These are phyloP conservation scores for Psophia crepitans DNA, from an alignment of 2,113 vertebrate species.

Conservation along the genomic window DNA sequence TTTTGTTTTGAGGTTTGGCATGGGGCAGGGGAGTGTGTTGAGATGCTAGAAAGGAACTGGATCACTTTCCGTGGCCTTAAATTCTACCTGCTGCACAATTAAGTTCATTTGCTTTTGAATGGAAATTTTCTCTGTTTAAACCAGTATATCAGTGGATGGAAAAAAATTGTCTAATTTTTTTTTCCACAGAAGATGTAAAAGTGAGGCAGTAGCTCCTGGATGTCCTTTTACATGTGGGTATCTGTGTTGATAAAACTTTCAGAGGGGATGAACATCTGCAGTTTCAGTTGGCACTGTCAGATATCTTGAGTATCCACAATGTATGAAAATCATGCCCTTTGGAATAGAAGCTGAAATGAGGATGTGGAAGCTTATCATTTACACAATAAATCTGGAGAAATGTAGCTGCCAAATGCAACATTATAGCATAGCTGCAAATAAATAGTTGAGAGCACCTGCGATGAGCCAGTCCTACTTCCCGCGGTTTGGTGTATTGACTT, in stretches of 20 bases:
- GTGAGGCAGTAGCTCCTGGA: not conserved
- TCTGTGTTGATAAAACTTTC: not conserved
- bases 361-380: not conserved
- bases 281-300: not conserved
- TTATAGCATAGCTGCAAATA: not conserved
- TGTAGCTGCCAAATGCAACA: not conserved
- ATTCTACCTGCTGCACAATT: not conserved
- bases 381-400: not conserved
- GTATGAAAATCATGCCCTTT: not conserved
- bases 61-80: not conserved
- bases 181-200: not conserved
- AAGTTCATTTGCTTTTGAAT: not conserved
- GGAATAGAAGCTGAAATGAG: not conserved
- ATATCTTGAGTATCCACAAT: not conserved
- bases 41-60: not conserved
- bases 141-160: not conserved
- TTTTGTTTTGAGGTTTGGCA: not conserved
- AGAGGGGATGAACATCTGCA: not conserved
- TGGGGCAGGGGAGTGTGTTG: rapidly evolving
- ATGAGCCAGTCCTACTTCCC: not conserved
- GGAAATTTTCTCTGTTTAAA: not conserved
- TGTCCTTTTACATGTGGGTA: not conserved
- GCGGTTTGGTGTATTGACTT: not conserved
- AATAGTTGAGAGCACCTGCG: not conserved
- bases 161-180: rapidly evolving